Evolutionary conservation across 2,113 vertebrate species (phyloP).

Genomic region (Electrona antarctica): DNA sequence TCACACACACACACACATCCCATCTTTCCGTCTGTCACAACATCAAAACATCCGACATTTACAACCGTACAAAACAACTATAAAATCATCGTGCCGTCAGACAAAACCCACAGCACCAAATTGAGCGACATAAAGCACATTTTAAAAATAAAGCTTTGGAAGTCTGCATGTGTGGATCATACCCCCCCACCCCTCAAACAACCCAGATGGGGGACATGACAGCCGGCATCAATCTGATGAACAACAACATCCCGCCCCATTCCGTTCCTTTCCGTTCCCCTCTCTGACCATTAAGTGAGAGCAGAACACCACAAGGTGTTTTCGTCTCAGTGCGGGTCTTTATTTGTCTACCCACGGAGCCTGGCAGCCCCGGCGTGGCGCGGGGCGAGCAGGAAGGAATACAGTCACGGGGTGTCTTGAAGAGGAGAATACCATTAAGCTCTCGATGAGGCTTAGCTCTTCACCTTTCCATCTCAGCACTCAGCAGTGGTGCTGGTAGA

Average conservation of each 20-base stretch:
- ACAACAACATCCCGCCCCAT: constrained; percentile 26
- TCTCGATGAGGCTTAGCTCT: constrained; percentile 10
- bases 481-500: not conserved
- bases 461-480: not conserved
- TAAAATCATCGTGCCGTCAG: not conserved
- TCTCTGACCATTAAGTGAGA: constrained; percentile 36
- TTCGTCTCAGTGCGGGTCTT: constrained; percentile 29
- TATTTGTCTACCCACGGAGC: constrained; percentile 59
- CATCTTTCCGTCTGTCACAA: no score
- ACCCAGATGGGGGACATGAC: constrained; percentile 2
- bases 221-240: constrained; percentile 27
- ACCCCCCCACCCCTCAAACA: no score
- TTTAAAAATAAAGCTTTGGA: no score
- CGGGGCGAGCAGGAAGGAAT: constrained; percentile 56
- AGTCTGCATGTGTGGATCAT: no score
- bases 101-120: no score
- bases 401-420: constrained; percentile 47
- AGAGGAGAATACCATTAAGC: constrained; percentile 60
- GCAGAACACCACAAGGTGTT: constrained; percentile 35
- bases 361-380: constrained; percentile 19
- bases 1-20: no score
- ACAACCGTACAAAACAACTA: not conserved
- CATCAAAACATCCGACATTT: not conserved
- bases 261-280: not conserved
- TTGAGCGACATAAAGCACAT: no score